Percentiles rank a stretch among this genome's conserved stretches.
Conservation (phyloP, 1,140 invertebrate species). For the Caenorhabditis briggsae region DNA sequence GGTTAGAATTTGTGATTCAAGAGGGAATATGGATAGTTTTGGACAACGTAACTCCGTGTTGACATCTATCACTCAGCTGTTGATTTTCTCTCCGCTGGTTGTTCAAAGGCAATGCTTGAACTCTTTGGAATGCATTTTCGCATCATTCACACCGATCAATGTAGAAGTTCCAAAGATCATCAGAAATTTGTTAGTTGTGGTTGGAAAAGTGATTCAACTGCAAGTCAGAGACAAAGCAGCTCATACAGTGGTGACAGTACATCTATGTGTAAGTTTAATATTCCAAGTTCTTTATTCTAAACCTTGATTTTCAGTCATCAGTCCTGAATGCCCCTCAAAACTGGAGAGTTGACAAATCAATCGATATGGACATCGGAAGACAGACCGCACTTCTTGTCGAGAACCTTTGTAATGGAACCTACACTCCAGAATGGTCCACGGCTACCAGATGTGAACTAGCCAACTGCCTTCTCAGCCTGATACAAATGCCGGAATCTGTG, state of each 20-base stretch:
- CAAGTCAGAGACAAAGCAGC: constrained; percentile 87
- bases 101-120: constrained; percentile 72
- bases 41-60: constrained; percentile 49
- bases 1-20: constrained; percentile 69
- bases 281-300: not conserved
- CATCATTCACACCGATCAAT: constrained; percentile 70
- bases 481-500: constrained; percentile 54
- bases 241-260: constrained; percentile 80
- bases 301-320: constrained; percentile 2
- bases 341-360: constrained; percentile 67
- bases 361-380: constrained; percentile 72
- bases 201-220: constrained; percentile 83
- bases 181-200: constrained; percentile 83
- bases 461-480: constrained; percentile 79
- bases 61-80: constrained; percentile 58
- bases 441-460: constrained; percentile 89
- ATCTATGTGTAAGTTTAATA: constrained; percentile 80
- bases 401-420: constrained; percentile 60
- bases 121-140: constrained; percentile 68
- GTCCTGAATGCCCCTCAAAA: constrained; percentile 80
- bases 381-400: constrained; percentile 62
- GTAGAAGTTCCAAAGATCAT: constrained; percentile 78
- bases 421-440: constrained; percentile 83
- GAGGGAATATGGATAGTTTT: constrained; percentile 47
- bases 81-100: constrained; percentile 64